Evolutionary conservation across 2,797 vertebrate genomes (phyloP).

Genomic region (Lagocephalus sceleratus): DNA sequence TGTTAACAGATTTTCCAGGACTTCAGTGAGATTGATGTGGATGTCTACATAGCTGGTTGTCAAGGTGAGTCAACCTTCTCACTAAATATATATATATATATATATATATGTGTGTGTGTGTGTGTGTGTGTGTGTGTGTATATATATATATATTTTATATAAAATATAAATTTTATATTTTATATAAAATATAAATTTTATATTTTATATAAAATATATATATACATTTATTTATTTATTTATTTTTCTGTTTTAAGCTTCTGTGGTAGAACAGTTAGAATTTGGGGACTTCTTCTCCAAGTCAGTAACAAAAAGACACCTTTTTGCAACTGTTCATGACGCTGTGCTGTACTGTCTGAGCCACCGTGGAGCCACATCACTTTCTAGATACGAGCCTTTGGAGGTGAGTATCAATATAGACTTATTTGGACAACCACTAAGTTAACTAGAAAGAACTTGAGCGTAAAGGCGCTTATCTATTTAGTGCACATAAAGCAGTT

Average conservation of each 20-base stretch:
- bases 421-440: no score
- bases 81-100: no score
- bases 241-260: conserved; percentile 56
- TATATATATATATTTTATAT: no score
- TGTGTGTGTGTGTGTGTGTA: no score
- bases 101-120: no score
- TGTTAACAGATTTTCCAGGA: conserved; percentile 86
- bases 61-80: conserved; percentile 72
- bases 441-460: no score
- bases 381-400: conserved; percentile 47
- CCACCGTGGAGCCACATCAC: conserved; percentile 44
- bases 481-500: neutral
- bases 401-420: conserved; percentile 66
- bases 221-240: no score
- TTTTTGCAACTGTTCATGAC: conserved; percentile 87
- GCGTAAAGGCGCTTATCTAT: neutral
- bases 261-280: conserved; percentile 85
- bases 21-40: conserved; percentile 89
- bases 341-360: conserved; percentile 79
- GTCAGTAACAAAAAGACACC: conserved; percentile 79
- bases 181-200: no score
- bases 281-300: conserved; percentile 84
- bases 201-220: no score
- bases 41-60: conserved; percentile 86
- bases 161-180: no score